Evolutionary conservation across 64 coral and sea anemone species (phyloP).

Genomic region (Stichodactyla helianthus): DNA sequence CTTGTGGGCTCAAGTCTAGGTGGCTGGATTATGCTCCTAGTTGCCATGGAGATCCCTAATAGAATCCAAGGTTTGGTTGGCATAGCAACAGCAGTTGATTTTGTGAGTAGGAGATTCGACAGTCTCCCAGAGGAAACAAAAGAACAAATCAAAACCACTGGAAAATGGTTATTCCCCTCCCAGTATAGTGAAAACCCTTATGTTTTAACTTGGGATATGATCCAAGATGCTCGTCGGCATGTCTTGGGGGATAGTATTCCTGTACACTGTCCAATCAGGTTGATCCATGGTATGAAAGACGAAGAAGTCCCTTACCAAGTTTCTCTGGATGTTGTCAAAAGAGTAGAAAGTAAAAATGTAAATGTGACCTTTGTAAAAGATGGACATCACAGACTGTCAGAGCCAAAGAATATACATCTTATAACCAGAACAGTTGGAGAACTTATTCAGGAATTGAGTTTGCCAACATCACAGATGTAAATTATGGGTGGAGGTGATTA

Average conservation of each 20-base stretch:
- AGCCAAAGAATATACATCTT: slow-evolving; percentile 40
- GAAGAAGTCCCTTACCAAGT: slow-evolving; percentile 66
- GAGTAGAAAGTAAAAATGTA: slow-evolving; percentile 54
- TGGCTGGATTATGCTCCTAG: slow-evolving; percentile 79
- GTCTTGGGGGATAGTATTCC: slow-evolving; percentile 26
- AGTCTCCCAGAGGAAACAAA: slow-evolving; percentile 52
- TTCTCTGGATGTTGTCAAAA: slow-evolving; percentile 63
- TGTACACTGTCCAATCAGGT: slow-evolving; percentile 61
- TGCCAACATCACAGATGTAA: slow-evolving; percentile 14
- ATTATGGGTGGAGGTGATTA: not conserved
- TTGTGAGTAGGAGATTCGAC: slow-evolving; percentile 60
- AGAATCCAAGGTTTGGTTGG: slow-evolving; percentile 68
- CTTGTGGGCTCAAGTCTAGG: slow-evolving; percentile 91
- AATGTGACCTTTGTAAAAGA: slow-evolving; percentile 65
- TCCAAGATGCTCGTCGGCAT: slow-evolving; percentile 65
- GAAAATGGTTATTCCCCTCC: slow-evolving; percentile 62
- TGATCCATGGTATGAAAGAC: slow-evolving; percentile 83
- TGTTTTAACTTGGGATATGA: slow-evolving; percentile 53
- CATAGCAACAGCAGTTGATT: slow-evolving; percentile 69
- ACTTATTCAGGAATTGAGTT: slow-evolving; percentile 46
- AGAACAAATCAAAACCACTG: slow-evolving; percentile 42
- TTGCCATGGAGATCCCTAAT: slow-evolving; percentile 62
- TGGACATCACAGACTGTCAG: slow-evolving; percentile 71
- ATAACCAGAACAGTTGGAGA: slow-evolving; percentile 53
- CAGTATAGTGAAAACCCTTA: slow-evolving; percentile 69